A percentile compares a stretch with the other conserved stretches of the same genome.
These are phyloP conservation scores for Drosophila sp. DNA, from an alignment of 1,140 invertebrate genomes.

Conservation along the genomic window DNA sequence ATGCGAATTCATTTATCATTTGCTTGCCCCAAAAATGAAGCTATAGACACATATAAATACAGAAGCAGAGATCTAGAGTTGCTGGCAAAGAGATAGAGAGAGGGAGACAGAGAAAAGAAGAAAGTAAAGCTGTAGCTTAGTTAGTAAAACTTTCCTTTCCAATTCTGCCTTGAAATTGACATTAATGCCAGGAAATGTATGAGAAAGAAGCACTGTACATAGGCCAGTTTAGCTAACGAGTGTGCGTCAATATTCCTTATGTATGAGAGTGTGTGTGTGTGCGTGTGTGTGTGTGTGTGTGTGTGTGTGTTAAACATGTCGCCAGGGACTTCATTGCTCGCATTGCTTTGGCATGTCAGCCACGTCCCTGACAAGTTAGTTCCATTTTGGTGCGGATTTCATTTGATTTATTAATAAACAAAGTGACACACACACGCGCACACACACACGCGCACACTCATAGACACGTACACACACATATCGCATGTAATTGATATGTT, in stretches of 20 bases:
- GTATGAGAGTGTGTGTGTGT: constrained; percentile 2
- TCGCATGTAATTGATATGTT: constrained; percentile 64
- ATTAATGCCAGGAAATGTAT: constrained; percentile 43
- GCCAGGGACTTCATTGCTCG: constrained; percentile 53
- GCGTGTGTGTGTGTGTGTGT: constrained; percentile 4
- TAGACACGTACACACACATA: constrained; percentile 3
- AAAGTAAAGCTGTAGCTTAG: constrained; percentile 23
- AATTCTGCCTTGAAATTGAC: constrained; percentile 35
- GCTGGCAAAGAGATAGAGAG: neutral
- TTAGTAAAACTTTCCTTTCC: constrained; percentile 33
- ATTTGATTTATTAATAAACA: constrained; percentile 77
- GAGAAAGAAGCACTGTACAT: constrained; percentile 38
- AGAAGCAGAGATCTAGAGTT: neutral
- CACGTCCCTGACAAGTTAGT: constrained; percentile 67
- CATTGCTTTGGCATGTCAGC: constrained; percentile 58
- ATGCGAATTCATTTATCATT: constrained; percentile 46
- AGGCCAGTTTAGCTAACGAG: constrained; percentile 39
- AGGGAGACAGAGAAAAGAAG: neutral
- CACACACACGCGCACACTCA: constrained; percentile 1
- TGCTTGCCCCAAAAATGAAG: neutral
- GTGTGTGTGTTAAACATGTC: constrained; percentile 41
- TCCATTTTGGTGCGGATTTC: constrained; percentile 56
- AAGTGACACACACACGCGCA: constrained; percentile 42
- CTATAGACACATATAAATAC: neutral
- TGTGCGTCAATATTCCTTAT: neutral